Evolutionary conservation across 1,140 invertebrate species (phyloP).

Genomic region (Drosophila bocki): DNA sequence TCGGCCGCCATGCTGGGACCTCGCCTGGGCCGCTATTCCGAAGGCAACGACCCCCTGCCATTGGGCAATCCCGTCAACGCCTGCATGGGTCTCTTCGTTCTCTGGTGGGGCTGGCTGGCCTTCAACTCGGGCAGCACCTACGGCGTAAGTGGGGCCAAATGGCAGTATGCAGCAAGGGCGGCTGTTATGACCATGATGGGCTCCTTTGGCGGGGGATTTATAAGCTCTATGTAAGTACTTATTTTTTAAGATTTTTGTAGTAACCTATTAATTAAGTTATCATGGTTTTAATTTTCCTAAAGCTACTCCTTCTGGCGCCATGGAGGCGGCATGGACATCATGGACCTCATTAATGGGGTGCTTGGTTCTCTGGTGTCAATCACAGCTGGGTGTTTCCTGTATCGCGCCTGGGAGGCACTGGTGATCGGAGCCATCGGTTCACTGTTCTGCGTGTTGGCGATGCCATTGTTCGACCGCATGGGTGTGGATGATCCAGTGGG

Average conservation of each 20-base stretch:
- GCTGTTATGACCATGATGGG: constrained; percentile 95
- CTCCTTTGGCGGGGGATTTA: constrained; percentile 94
- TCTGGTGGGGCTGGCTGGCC: constrained; percentile 97
- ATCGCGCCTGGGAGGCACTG: constrained; percentile 93
- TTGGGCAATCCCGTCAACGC: constrained; percentile 96
- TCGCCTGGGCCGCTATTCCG: constrained; percentile 93
- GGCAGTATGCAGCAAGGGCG: constrained; percentile 93
- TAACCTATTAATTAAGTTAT: too few relatives aligned
- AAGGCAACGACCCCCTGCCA: constrained; percentile 90
- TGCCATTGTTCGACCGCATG: constrained; percentile 91
- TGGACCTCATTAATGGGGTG: constrained; percentile 95
- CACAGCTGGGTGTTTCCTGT: constrained; percentile 96
- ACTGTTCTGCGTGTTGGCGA: constrained; percentile 89
- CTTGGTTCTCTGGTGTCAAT: constrained; percentile 94
- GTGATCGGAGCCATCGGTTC: constrained; percentile 93
- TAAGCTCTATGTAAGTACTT: constrained; percentile 88
- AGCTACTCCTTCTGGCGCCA: constrained; percentile 89
- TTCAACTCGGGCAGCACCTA: constrained; percentile 97
- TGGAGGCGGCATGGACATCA: constrained; percentile 91
- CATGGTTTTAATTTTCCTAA: background rate
- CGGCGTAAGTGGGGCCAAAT: constrained; percentile 89
- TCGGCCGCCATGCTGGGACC: constrained; percentile 96
- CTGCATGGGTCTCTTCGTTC: constrained; percentile 95
- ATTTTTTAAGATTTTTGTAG: background rate
- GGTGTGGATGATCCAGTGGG: constrained; percentile 96